These are phyloP conservation scores for Drosophila insularis DNA, from an alignment of 1,140 invertebrate genomes.

Conservation along the genomic window DNA sequence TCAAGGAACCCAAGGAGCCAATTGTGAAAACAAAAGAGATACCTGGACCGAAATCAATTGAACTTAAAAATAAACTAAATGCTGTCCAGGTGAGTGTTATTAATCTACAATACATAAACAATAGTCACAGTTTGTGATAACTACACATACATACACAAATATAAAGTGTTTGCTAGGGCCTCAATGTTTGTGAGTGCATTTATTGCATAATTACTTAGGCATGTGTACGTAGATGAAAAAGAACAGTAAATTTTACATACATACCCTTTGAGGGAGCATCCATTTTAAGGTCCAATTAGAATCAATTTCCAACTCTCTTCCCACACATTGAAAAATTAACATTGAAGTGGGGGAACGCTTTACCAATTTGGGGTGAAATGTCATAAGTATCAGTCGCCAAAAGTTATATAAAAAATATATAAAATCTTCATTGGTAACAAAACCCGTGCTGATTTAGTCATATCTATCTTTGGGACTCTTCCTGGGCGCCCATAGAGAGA, in stretches of 20 bases:
- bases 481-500: too few species aligned
- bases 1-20: conserved; percentile 86
- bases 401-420: too few species aligned
- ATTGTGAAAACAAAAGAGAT: conserved; percentile 85
- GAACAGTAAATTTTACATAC: not conserved
- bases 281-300: not conserved
- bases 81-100: conserved; percentile 59
- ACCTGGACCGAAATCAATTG: conserved; percentile 88
- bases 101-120: not conserved
- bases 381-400: too few species aligned
- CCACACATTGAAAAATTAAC: too few species aligned
- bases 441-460: too few species aligned
- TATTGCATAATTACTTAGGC: not conserved
- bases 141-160: not conserved
- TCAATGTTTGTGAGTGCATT: not conserved
- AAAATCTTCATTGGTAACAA: too few species aligned
- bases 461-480: too few species aligned
- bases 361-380: too few species aligned
- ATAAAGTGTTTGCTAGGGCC: not conserved
- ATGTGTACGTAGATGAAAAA: not conserved
- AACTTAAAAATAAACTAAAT: conserved; percentile 85
- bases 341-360: too few species aligned
- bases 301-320: not conserved
- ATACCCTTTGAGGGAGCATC: not conserved
- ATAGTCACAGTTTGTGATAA: not conserved